A percentile compares a stretch with the other conserved stretches of the same genome.
Conservation (phyloP, 2,888 invertebrate genomes). For the Apamea sordens region DNA sequence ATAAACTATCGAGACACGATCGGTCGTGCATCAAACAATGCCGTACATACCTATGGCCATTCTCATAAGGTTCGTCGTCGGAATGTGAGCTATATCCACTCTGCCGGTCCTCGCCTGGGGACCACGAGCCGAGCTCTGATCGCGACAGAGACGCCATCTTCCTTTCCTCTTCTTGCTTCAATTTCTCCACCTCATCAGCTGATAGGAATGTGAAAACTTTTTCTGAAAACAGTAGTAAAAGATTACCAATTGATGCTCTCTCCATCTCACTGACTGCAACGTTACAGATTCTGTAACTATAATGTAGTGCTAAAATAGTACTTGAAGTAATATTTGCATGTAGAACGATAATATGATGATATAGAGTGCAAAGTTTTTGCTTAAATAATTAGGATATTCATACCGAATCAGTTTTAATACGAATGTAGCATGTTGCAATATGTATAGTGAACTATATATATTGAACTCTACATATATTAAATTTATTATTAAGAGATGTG, state of each 20-base stretch:
- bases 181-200: constrained; percentile 97
- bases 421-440: not conserved
- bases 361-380: not conserved
- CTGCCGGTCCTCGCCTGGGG: constrained; percentile 87
- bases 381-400: constrained; percentile 12
- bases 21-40: not conserved
- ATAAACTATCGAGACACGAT: not conserved
- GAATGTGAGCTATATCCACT: constrained; percentile 89
- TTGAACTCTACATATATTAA: not conserved
- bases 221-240: constrained; percentile 87
- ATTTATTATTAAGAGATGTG: not conserved
- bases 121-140: constrained; percentile 90
- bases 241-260: not conserved
- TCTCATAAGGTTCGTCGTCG: constrained; percentile 87
- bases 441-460: not conserved
- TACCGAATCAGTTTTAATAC: not conserved
- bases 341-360: too few relatives aligned
- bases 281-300: not conserved
- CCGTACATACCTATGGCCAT: constrained; percentile 81
- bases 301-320: not conserved
- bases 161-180: constrained; percentile 97
- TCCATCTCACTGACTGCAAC: not conserved
- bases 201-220: constrained; percentile 98
- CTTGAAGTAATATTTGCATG: not conserved
- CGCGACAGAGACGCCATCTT: constrained; percentile 94